Evolutionary conservation across 2,113 vertebrate species (phyloP).

Genomic region (Speoplatyrhinus poulsoni): DNA sequence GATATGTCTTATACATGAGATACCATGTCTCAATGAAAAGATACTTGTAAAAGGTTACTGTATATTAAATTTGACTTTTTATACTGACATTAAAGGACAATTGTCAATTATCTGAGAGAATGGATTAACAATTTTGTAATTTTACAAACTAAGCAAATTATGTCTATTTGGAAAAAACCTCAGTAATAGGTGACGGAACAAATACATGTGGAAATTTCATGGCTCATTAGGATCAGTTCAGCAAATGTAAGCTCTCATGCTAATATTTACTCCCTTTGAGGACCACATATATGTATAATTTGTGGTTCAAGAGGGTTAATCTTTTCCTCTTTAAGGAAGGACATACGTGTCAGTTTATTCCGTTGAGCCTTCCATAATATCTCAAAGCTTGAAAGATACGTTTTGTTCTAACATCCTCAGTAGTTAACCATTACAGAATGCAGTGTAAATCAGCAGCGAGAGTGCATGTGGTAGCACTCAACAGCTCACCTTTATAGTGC

Average conservation of each 20-base stretch:
- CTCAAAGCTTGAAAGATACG: neutral
- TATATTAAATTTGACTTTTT: too few relatives aligned
- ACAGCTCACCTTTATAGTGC: neutral
- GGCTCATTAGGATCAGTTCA: slow-evolving; percentile 54
- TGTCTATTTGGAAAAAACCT: neutral
- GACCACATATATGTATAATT: slow-evolving; percentile 6
- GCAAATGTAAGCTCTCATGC: slow-evolving; percentile 29
- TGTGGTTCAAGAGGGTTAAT: slow-evolving; percentile 30
- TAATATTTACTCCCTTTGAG: slow-evolving; percentile 23
- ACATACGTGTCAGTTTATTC: slow-evolving; percentile 25
- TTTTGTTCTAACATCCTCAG: slow-evolving; percentile 36
- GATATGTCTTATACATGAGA: too few relatives aligned
- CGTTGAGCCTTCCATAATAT: neutral
- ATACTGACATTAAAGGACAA: too few relatives aligned
- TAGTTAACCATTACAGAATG: slow-evolving; percentile 63
- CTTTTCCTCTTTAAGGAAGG: too few relatives aligned
- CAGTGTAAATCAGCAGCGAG: neutral
- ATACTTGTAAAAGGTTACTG: too few relatives aligned
- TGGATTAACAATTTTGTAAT: too few relatives aligned
- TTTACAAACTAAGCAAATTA: too few relatives aligned
- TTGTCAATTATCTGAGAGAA: too few relatives aligned
- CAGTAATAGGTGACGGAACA: slow-evolving; percentile 5
- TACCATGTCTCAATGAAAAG: too few relatives aligned
- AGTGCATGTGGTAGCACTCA: neutral
- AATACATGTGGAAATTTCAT: slow-evolving; percentile 9